phyloP scores from a whole-genome alignment of 2,797 vertebrate genomes.

The Poecile montanus region DNA sequence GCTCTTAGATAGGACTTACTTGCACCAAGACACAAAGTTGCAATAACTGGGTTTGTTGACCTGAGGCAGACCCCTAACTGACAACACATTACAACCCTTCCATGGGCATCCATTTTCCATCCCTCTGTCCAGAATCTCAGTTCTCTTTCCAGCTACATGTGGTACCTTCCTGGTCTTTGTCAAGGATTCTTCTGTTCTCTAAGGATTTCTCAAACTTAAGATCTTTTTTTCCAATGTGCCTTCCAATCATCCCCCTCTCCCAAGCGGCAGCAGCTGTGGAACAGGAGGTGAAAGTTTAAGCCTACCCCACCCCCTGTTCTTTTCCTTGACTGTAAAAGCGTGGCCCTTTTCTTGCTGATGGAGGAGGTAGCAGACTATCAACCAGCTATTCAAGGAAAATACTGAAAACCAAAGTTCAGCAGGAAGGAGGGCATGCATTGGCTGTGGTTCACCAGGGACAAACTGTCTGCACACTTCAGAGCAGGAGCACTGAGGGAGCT shows the following conservation, averaged over 20 bases:
- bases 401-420: neutral
- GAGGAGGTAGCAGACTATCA: neutral
- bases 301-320: fast-evolving
- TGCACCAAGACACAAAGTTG: neutral
- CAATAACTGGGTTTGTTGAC: neutral
- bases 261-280: neutral
- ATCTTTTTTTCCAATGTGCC: neutral
- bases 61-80: neutral
- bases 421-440: neutral
- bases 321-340: neutral
- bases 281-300: neutral
- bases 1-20: neutral
- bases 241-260: neutral
- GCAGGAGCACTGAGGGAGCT: neutral
- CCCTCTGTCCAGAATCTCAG: neutral
- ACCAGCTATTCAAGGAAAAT: neutral
- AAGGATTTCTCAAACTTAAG: neutral
- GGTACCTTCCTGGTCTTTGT: neutral
- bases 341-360: neutral
- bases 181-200: neutral
- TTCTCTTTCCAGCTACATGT: neutral
- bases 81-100: neutral
- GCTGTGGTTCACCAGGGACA: neutral
- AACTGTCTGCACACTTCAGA: neutral
- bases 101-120: neutral